Evolutionary conservation across 2,797 vertebrate genomes (phyloP).

Genomic region (Syndactyla subalaris): DNA sequence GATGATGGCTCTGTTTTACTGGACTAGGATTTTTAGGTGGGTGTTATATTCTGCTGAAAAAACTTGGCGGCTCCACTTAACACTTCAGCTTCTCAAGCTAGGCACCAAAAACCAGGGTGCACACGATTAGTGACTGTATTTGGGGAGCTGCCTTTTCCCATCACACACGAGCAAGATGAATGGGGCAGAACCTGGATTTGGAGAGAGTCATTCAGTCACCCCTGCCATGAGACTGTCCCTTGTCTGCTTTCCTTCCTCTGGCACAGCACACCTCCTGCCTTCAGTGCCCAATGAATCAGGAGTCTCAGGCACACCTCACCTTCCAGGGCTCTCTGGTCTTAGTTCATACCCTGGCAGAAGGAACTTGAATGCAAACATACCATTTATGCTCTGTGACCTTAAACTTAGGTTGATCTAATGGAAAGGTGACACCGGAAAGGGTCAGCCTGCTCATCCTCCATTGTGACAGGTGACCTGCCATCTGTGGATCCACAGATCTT

Average conservation of each 20-base stretch:
- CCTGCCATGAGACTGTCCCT: neutral
- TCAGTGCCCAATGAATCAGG: neutral
- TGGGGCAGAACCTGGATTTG: neutral
- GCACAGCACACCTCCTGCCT: neutral
- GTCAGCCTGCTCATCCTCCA: neutral
- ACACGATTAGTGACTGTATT: fast-evolving
- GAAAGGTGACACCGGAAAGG: neutral
- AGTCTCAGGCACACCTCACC: neutral
- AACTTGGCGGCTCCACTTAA: neutral
- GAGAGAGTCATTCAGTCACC: neutral
- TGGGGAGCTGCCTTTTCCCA: neutral
- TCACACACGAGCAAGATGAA: neutral
- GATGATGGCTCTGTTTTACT: neutral
- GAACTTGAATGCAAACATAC: neutral
- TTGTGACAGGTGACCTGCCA: neutral
- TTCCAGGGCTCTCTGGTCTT: neutral
- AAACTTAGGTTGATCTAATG: neutral
- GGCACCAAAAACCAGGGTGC: neutral
- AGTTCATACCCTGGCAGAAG: neutral
- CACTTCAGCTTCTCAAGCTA: neutral
- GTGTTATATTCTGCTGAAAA: neutral
- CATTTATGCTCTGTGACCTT: neutral
- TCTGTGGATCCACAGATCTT: neutral
- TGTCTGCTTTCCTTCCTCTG: neutral
- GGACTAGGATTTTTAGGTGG: neutral